A percentile compares a stretch with the other conserved stretches of the same genome.
phyloP scores from a whole-genome alignment of 2,888 invertebrate genomes.

The Drosophila antonietae region DNA sequence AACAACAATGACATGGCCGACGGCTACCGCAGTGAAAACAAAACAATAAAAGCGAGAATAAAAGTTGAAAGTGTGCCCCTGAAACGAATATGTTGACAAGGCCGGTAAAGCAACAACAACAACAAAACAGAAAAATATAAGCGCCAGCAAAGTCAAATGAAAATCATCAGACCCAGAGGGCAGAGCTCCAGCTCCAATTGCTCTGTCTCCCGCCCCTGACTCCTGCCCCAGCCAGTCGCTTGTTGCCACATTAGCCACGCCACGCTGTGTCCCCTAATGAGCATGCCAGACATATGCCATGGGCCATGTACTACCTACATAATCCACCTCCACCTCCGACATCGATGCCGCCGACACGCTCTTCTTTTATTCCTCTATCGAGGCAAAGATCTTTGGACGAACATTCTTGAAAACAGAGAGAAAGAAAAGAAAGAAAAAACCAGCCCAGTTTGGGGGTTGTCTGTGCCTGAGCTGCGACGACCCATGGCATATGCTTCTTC shows the following conservation, averaged over 20 bases:
- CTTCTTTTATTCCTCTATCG: conserved; percentile 43
- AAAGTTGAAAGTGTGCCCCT: conserved; percentile 62
- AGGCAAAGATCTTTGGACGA: conserved; percentile 54
- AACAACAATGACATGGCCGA: conserved; percentile 35
- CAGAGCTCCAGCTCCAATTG: conserved; percentile 35
- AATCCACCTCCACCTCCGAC: conserved; percentile 24
- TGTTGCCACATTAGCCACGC: conserved; percentile 78
- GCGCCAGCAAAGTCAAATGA: conserved; percentile 72
- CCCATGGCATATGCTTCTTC: conserved; percentile 47
- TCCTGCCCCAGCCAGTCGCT: conserved; percentile 18
- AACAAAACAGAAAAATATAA: conserved; percentile 6
- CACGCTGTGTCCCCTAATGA: conserved; percentile 78
- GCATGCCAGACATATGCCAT: conserved; percentile 75
- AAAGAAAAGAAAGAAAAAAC: conserved; percentile 20
- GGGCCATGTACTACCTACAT: conserved; percentile 63
- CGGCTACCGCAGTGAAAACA: conserved; percentile 71
- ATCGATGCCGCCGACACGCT: neutral
- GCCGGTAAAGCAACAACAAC: conserved; percentile 13
- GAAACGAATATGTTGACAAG: conserved; percentile 47
- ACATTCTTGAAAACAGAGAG: conserved; percentile 53
- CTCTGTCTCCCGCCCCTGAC: neutral
- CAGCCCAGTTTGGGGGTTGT: conserved; percentile 7
- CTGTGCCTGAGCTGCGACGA: conserved; percentile 1
- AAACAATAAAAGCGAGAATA: conserved; percentile 66
- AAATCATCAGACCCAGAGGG: conserved; percentile 63